A percentile compares a stretch with the other conserved stretches of the same genome.
These are phyloP conservation scores for Dastarcus helophoroides DNA, from an alignment of 2,888 invertebrate species.

Conservation along the genomic window DNA sequence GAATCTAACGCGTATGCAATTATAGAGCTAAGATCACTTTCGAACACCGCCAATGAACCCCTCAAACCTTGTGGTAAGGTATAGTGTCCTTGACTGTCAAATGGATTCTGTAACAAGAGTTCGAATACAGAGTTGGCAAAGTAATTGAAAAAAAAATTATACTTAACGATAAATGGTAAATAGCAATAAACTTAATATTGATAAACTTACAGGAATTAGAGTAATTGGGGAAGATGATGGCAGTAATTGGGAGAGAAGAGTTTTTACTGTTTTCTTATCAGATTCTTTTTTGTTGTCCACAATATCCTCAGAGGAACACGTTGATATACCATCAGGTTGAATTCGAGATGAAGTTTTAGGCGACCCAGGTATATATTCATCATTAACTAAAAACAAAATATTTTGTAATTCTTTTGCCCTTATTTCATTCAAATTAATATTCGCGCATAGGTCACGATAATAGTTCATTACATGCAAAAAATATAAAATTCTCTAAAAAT, in stretches of 20 bases:
- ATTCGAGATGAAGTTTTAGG: constrained; percentile 35
- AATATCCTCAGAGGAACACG: constrained; percentile 27
- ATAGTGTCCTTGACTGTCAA: constrained; percentile 58
- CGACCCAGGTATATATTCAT: no score
- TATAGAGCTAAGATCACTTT: constrained; percentile 72
- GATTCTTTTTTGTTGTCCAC: constrained; percentile 34
- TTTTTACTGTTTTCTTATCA: constrained; percentile 54
- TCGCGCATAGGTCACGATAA: no score
- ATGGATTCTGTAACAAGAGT: constrained; percentile 45
- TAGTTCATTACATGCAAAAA: no score
- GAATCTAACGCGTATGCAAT: constrained; percentile 73
- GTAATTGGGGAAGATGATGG: constrained; percentile 42
- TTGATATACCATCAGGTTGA: constrained; percentile 34
- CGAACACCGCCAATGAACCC: constrained; percentile 63
- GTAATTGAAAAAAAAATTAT: no score
- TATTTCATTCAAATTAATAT: no score
- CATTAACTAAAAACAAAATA: no score
- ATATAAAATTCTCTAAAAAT: no score
- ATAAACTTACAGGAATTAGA: constrained; percentile 32
- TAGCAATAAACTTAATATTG: no score
- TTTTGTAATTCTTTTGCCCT: no score
- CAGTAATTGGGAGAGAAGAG: constrained; percentile 55
- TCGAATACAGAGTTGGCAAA: no score
- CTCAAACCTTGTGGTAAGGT: constrained; percentile 46
- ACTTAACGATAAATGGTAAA: no score